Base-by-base conservation (phyloP, 2,113 vertebrate genomes). In the Chaetodon auriga region DNA sequence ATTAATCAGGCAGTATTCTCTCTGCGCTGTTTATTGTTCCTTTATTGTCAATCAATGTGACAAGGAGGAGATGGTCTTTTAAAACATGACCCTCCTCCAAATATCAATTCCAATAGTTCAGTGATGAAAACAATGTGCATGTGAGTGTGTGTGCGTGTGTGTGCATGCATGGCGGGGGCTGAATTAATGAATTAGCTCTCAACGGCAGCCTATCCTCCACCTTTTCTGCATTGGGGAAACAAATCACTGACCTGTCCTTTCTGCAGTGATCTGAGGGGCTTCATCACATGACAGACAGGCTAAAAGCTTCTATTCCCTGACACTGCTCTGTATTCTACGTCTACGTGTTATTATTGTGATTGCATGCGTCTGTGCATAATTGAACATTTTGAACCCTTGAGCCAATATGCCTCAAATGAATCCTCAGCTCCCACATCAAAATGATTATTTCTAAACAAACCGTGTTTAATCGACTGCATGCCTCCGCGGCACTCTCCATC, bases 381-480 rank as follows among this genome's bases (percentile, higher is more conserved):
- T 88, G 85, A 86, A 86, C 75, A 87, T 83, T 85, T 87, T 90
- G 84, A 92, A 89, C 87, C 90, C 84, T 89, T 80, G 75, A 91
- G 86, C 90, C 83, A 87, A 85, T 77, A 77, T 38, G 90, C 81
- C 86, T 92, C 78, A 55, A 87, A 93, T 89, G 87, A 90, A 92
- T 92, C 90, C 80, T 89, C 85, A 80, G 83, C 87, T 87, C 72
- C 81, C 84, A 70, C 90, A 91, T 92, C 92, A 87, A 82, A 91
- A 92, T 93, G 90, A 93, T 93, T 92, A 94, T 94, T 93, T 86
- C 91, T 87, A 93, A 94, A 94, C 94, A 94, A 94, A 92, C 90
- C 91, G 54, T 92, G 92, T 94, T 93, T 90, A 93, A 93, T 94
- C 75, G 90, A 92, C 90, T 88, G 89, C 77, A 77, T 81, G 93